phyloP scores from a whole-genome alignment of 2,113 vertebrate species.

The Petrocephalus microphthalmus region DNA sequence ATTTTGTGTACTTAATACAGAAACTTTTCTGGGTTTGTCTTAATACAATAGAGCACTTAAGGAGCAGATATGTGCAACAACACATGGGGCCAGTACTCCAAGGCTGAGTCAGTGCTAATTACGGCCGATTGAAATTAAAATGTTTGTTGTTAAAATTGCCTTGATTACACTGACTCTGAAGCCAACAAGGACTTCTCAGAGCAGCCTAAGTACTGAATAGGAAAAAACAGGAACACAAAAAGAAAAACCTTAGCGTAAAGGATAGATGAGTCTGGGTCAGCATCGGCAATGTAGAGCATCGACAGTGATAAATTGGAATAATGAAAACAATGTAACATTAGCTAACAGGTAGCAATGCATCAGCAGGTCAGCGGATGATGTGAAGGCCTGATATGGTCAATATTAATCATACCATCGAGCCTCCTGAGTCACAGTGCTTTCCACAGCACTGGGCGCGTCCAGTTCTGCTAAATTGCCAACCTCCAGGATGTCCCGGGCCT shows the following conservation, averaged over 20 bases:
- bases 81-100: background rate
- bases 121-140: background rate
- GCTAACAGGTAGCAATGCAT: slow-evolving; percentile 23
- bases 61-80: background rate
- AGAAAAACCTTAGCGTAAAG: slow-evolving; percentile 14
- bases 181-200: background rate
- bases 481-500: background rate
- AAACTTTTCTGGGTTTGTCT: background rate
- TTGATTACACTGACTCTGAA: background rate
- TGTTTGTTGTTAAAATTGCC: background rate
- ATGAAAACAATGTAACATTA: slow-evolving; percentile 24
- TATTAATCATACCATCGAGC: background rate
- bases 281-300: background rate
- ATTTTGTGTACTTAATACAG: background rate
- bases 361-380: slow-evolving; percentile 14
- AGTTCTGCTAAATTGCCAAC: background rate
- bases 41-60: background rate
- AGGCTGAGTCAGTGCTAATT: background rate
- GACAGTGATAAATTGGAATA: slow-evolving; percentile 33
- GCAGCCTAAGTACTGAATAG: background rate
- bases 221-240: slow-evolving; percentile 7
- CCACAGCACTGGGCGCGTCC: background rate
- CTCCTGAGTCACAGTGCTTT: background rate
- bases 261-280: background rate
- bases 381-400: slow-evolving; percentile 3